Evolutionary conservation across 2,797 vertebrate species (phyloP).

Genomic region (Sebastes kiyomatsui): DNA sequence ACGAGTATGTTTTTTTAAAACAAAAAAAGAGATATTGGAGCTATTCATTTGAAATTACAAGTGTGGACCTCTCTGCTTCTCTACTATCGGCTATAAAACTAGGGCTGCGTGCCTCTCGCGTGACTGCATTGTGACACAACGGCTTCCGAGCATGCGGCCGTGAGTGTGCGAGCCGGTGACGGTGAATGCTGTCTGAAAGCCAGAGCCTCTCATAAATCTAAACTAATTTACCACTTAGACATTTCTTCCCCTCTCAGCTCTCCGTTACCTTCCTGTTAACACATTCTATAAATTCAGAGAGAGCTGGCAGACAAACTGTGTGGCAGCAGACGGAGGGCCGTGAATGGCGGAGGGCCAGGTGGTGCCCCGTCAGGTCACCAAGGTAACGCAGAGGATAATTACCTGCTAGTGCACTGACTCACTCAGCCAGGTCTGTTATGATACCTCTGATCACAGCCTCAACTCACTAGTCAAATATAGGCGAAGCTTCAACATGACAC

Average conservation of each 20-base stretch:
- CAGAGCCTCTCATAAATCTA: constrained; percentile 55
- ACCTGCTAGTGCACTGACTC: constrained; percentile 58
- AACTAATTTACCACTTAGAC: constrained; percentile 64
- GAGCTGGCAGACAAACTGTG: constrained; percentile 27
- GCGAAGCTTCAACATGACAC: not conserved
- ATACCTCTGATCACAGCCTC: constrained; percentile 15
- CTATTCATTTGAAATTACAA: constrained; percentile 17
- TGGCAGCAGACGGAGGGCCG: constrained; percentile 23
- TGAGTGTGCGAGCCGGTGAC: constrained; percentile 44
- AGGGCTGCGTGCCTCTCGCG: constrained; percentile 5
- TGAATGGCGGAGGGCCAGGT: constrained; percentile 55
- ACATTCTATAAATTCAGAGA: constrained; percentile 33
- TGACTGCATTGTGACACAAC: constrained; percentile 55
- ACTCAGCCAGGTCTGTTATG: constrained; percentile 25
- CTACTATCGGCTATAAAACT: constrained; percentile 9
- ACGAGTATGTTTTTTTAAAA: constrained; percentile 28
- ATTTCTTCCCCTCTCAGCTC: constrained; percentile 41
- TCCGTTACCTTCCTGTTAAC: constrained; percentile 54
- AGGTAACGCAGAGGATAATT: constrained; percentile 62
- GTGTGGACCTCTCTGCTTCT: not conserved
- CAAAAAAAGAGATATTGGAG: constrained; percentile 25
- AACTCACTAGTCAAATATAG: constrained; percentile 9
- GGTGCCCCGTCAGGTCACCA: constrained; percentile 62
- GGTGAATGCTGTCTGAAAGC: constrained; percentile 41
- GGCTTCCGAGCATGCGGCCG: constrained; percentile 31